These are phyloP conservation scores for Lagria hirta DNA, from an alignment of 2,888 invertebrate species.

Conservation along the genomic window DNA sequence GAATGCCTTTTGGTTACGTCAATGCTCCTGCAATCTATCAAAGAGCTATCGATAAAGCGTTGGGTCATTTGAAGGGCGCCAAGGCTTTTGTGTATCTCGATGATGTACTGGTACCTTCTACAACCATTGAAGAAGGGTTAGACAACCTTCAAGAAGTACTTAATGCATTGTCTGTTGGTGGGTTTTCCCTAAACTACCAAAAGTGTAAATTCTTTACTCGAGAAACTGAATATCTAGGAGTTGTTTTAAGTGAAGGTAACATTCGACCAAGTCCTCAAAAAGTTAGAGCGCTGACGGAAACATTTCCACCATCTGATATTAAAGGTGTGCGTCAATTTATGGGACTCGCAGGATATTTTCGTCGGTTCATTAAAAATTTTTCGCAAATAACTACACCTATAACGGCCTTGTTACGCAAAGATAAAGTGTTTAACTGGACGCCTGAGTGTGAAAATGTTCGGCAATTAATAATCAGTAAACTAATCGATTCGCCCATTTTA, in stretches of 20 bases:
- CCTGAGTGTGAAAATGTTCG: too few relatives aligned
- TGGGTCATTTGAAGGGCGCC: conserved; percentile 24
- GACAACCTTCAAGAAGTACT: conserved; percentile 10
- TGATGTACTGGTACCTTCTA: conserved; percentile 27
- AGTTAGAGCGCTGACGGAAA: conserved; percentile 27
- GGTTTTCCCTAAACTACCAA: conserved; percentile 28
- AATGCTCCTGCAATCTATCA: conserved; percentile 31
- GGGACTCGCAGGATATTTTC: conserved; percentile 26
- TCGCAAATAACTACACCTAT: conserved; percentile 26
- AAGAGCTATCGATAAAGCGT: conserved; percentile 28
- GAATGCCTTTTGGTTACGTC: conserved; percentile 30
- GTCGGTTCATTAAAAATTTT: conserved; percentile 26
- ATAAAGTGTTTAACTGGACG: conserved; percentile 21
- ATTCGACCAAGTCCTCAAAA: conserved; percentile 28
- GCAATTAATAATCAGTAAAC: too few relatives aligned
- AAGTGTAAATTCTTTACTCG: conserved; percentile 30
- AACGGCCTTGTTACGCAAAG: conserved; percentile 27
- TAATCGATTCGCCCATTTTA: too few relatives aligned
- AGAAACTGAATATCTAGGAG: conserved; percentile 33
- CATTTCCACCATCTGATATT: conserved; percentile 25
- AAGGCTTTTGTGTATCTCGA: conserved; percentile 29
- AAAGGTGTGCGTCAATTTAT: conserved; percentile 31
- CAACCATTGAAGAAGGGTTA: conserved; percentile 28
- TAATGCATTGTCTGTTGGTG: conserved; percentile 21
- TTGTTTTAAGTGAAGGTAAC: conserved; percentile 22